Evolutionary conservation across 2,113 vertebrate genomes (phyloP).

Genomic region (Tonatia bakeri): DNA sequence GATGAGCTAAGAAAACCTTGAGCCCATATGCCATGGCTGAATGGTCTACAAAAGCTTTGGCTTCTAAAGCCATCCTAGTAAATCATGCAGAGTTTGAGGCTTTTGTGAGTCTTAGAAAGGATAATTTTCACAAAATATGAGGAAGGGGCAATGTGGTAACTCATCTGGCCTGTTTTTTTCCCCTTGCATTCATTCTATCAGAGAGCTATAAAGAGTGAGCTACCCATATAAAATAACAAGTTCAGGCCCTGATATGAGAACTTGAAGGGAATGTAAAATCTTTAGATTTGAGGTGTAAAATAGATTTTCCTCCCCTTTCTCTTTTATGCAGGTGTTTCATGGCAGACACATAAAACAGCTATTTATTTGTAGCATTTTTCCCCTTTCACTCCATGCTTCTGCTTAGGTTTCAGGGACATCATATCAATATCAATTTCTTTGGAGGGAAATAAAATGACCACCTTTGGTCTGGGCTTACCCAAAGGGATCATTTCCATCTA

Average conservation of each 20-base stretch:
- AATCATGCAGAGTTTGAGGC: slow-evolving; percentile 27
- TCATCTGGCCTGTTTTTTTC: not conserved
- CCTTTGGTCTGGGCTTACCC: not conserved
- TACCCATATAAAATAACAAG: not conserved
- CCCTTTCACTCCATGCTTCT: not conserved
- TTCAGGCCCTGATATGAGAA: slow-evolving; percentile 62
- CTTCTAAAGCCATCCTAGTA: slow-evolving; percentile 33
- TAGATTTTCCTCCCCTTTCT: slow-evolving; percentile 63
- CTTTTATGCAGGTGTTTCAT: slow-evolving; percentile 63
- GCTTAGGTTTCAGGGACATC: slow-evolving; percentile 2
- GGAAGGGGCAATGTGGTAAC: not conserved
- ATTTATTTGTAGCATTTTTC: slow-evolving; percentile 17
- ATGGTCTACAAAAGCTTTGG: slow-evolving; percentile 26
- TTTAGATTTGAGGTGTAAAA: slow-evolving; percentile 61
- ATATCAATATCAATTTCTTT: slow-evolving; percentile 41
- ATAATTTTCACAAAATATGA: slow-evolving; percentile 25
- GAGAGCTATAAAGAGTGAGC: slow-evolving; percentile 9
- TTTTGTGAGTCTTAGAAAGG: slow-evolving; percentile 39
- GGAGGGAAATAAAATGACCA: slow-evolving; percentile 49
- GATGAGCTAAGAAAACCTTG: not conserved
- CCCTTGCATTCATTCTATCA: slow-evolving; percentile 40
- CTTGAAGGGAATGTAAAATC: slow-evolving; percentile 59
- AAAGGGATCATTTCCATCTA: not conserved
- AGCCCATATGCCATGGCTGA: slow-evolving; percentile 4
- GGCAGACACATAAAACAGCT: slow-evolving; percentile 53